Evolutionary conservation across 2,797 vertebrate species (phyloP).

Genomic region (Hyperoplus immaculatus): DNA sequence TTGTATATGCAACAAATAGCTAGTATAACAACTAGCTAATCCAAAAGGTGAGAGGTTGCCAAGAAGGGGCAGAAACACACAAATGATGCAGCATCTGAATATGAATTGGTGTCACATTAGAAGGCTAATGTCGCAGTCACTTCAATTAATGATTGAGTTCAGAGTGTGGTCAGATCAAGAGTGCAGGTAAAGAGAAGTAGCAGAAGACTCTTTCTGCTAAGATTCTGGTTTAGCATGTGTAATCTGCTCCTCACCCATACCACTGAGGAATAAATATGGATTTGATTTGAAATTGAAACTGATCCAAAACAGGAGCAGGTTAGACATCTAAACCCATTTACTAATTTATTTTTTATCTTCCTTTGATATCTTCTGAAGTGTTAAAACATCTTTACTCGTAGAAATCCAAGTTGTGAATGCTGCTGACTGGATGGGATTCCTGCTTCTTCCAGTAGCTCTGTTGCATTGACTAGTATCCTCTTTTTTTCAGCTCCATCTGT

Average conservation of each 20-base stretch:
- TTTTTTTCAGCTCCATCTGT: constrained; percentile 35
- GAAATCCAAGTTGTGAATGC: constrained; percentile 48
- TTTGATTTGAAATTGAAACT: constrained; percentile 62
- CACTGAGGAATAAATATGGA: constrained; percentile 34
- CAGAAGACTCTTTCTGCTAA: constrained; percentile 20
- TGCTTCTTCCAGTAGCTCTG: constrained; percentile 55
- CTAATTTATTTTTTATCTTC: constrained; percentile 8
- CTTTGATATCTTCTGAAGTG: constrained; percentile 29
- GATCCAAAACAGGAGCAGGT: constrained; percentile 57
- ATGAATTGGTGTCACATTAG: not conserved
- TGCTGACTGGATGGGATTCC: constrained; percentile 61
- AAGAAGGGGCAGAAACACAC: not conserved
- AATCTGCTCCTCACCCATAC: constrained; percentile 57
- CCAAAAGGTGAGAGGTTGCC: not conserved
- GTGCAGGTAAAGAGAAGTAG: constrained; percentile 40
- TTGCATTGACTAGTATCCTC: constrained; percentile 15
- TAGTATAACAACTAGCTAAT: too few relatives aligned
- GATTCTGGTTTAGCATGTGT: constrained; percentile 51
- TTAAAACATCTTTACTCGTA: constrained; percentile 42
- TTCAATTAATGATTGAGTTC: constrained; percentile 38
- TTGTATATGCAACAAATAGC: not conserved
- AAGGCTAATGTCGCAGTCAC: not conserved
- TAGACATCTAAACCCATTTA: constrained; percentile 46
- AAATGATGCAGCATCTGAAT: constrained; percentile 1
- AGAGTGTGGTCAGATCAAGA: constrained; percentile 58